phyloP scores from a whole-genome alignment of 2,888 invertebrate genomes.

The Tenthredo mesomela region DNA sequence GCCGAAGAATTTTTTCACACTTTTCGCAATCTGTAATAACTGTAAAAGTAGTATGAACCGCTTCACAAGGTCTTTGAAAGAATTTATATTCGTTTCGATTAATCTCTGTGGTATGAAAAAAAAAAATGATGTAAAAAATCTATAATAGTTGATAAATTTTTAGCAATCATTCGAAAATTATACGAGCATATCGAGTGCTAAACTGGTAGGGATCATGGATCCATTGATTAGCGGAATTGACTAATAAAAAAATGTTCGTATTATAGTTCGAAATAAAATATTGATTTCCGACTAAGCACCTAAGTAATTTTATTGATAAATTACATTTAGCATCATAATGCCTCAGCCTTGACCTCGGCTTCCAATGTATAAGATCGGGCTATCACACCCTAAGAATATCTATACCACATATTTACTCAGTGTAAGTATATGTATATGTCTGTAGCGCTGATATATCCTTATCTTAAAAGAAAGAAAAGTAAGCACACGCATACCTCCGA shows the following conservation, averaged over 20 bases:
- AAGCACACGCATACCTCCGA: background rate
- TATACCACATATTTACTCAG: background rate
- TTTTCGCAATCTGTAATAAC: background rate
- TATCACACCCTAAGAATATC: background rate
- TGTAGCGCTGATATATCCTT: background rate
- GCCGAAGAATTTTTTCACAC: background rate
- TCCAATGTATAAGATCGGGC: background rate
- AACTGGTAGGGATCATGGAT: background rate
- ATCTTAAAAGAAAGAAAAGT: background rate
- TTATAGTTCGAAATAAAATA: background rate
- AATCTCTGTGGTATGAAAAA: background rate
- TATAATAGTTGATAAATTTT: background rate
- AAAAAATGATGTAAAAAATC: background rate
- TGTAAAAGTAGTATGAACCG: background rate
- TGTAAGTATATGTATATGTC: background rate
- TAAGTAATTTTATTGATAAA: background rate
- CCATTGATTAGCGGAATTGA: background rate
- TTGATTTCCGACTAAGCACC: background rate
- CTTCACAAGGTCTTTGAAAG: background rate
- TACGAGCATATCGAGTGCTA: background rate
- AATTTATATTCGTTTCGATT: background rate
- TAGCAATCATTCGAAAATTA: background rate
- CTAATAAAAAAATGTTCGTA: background rate
- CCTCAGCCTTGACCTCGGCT: conserved; percentile 17
- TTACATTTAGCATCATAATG: background rate